These are phyloP conservation scores for Gastrophysa polygoni DNA, from an alignment of 2,888 invertebrate genomes.

Conservation along the genomic window DNA sequence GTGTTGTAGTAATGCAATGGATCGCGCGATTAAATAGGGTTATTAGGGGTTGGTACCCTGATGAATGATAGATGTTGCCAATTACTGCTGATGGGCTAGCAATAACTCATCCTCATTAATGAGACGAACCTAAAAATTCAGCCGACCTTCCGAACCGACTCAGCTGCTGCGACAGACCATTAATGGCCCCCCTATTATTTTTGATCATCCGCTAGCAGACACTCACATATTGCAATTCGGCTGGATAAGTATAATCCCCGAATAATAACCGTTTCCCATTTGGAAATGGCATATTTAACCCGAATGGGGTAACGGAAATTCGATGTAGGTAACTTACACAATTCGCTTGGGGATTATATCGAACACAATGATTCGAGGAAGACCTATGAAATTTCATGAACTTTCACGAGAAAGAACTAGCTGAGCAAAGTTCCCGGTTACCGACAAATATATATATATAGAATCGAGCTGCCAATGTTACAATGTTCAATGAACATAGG, in stretches of 20 bases:
- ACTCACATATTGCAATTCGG: constrained; percentile 24
- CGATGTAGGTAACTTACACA: constrained; percentile 38
- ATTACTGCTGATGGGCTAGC: too few relatives aligned
- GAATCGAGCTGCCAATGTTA: too few relatives aligned
- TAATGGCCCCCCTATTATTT: constrained; percentile 21
- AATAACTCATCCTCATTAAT: neutral
- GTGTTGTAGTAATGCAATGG: too few relatives aligned
- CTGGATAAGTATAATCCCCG: constrained; percentile 29
- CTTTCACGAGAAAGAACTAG: too few relatives aligned
- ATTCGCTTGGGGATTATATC: constrained; percentile 49
- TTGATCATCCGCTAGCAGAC: constrained; percentile 14
- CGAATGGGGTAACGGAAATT: constrained; percentile 21
- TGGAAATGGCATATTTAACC: constrained; percentile 28
- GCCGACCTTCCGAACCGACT: neutral
- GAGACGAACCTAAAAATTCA: neutral
- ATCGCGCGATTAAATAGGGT: too few relatives aligned
- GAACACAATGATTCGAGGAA: constrained; percentile 50
- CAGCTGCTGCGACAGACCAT: constrained; percentile 11
- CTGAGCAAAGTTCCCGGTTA: too few relatives aligned
- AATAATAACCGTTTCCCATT: constrained; percentile 31
- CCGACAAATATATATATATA: too few relatives aligned
- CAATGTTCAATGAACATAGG: too few relatives aligned
- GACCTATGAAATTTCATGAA: too few relatives aligned
- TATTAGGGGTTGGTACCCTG: too few relatives aligned
- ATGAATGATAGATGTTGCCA: too few relatives aligned